Evolutionary conservation across 2,797 vertebrate genomes (phyloP), one percentile per base, ranked within the genome.

Genomic region (Mastacembelus armatus): DNA sequence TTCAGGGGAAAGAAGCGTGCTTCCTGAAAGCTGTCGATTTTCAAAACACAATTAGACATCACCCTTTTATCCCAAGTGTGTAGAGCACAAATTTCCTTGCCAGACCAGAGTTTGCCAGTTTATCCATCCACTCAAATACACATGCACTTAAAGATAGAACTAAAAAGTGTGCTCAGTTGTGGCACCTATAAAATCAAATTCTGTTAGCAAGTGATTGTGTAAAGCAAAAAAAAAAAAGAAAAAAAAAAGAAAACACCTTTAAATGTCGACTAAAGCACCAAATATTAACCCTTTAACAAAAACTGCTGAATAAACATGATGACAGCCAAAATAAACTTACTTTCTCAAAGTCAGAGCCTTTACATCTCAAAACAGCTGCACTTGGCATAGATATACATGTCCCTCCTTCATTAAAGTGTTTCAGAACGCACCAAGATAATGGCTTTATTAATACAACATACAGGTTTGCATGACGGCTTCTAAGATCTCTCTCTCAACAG

Each of bases 191-290:
- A 47, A 58, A 58, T 27, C 1, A 38, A 47, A 40, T 18, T 38
- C 4, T 12, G 27, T 47, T 39, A 27, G 42, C 5, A 4, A 50
- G 45, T 4, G 19, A 51, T 62, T 57, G 42, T 56, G 38, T 60
- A 52, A 75, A 68, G 30, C 32, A 12, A 51, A 14, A 10, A 50
- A 19, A 26, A 27, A 16, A 21, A 11, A 47, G 36, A 22, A 51
- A 29, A 60, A 40, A 64, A 18, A n/a, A 29, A 66, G 62, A 44
- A 58, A 74, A 76, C 72, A 64, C 59, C 43, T 61, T 78, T 43
- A 62, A 68, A 71, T 56, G 44, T 73, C 52, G 51, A 36, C 32
- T 78, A 30, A 70, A 81, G 77, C 77, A 87, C 63, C 80, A 57
- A 59, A 75, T 44, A 74, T 44, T 1, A 63, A 69, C n/a, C 40